These are phyloP conservation scores for Argyresthia albistria DNA, from an alignment of 2,888 invertebrate genomes.

Conservation along the genomic window DNA sequence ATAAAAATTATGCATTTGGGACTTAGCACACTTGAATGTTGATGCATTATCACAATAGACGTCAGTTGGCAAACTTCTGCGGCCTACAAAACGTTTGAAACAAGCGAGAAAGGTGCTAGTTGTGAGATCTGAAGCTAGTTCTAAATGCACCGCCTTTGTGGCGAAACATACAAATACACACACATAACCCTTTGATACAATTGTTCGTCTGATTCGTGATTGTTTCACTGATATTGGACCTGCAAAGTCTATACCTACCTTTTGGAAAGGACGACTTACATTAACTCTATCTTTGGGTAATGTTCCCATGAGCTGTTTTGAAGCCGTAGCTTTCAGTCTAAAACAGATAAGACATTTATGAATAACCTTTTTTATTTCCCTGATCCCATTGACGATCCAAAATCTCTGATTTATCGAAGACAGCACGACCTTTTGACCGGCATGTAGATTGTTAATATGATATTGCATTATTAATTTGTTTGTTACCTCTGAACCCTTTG, in stretches of 20 bases:
- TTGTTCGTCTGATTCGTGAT: conserved; percentile 7
- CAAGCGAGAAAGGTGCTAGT: conserved; percentile 1
- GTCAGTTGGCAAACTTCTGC: conserved; percentile 2
- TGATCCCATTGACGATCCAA: conserved; percentile 13
- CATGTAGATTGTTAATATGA: conserved; percentile 9
- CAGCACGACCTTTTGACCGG: conserved; percentile 8
- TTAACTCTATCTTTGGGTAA: conserved; percentile 10
- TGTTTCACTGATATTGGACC: conserved; percentile 13
- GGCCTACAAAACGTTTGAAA: conserved; percentile 2
- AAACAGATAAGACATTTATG: conserved; percentile 14
- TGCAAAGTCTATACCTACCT: conserved; percentile 12
- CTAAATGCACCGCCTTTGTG: conserved; percentile 11
- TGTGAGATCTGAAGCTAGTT: conserved; percentile 5
- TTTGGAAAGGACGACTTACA: conserved; percentile 9
- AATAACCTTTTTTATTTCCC: conserved; percentile 12
- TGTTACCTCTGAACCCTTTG: conserved; percentile 1
- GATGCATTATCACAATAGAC: not conserved
- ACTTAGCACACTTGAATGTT: conserved; percentile 2
- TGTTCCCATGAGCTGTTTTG: conserved; percentile 13
- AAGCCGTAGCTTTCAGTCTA: conserved; percentile 10
- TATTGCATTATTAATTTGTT: conserved; percentile 2
- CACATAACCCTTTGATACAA: conserved; percentile 12
- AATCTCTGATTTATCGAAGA: conserved; percentile 9
- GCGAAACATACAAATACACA: conserved; percentile 12
- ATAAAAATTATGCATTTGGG: not conserved